Base-by-base conservation (phyloP, 2,113 vertebrate genomes). In the Chamaetylas fuelleborni region DNA sequence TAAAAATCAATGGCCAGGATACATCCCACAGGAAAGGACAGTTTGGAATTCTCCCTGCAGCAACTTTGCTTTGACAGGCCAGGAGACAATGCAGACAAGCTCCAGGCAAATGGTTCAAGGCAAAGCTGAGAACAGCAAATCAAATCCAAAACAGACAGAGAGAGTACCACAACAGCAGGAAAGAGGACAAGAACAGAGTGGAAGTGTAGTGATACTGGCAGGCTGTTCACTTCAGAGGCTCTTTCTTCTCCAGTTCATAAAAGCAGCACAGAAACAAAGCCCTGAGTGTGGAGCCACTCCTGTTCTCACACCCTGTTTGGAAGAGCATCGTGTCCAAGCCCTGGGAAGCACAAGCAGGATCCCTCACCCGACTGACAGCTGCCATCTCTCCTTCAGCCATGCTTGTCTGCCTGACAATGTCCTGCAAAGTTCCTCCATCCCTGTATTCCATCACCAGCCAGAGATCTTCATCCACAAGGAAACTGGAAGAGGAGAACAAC, bases 1-100 rank as follows among this genome's bases (percentile, higher is more conserved):
- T 56, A 66, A 90, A 90, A 94, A 87, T 78, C 95, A 84, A 56
- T 31, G 61, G 51, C 56, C 20, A 54, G 79, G 92, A 95, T 95
- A 95, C 4, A 42, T 42, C 69, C 14, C 90, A 95, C 56, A 14
- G 29, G 42, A 47, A 29, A 36, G 42, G 54, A 29, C 13, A 47
- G n/a, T 24, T 60, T 16, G 17, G 72, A 60, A 47, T 76, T 60
- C 14, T 60, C 8, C 72, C 54, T 36, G 19, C 72, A 76, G 72
- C 19, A 58, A 22, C 54, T 60, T 76, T 23, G 72, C 54, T 74
- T 6, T 13, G 42, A 24, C 33, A 76, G 54, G n/a, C n/a, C 56
- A 47, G 54, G 54, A 74, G n/a, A 43, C 42, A 36, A 33, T 47
- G 72, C 54, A 47, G 19, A 47, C 33, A 36, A 18, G 54, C 72